Evolutionary conservation across 2,888 invertebrate genomes (phyloP).

Genomic region (Tiphia femorata): DNA sequence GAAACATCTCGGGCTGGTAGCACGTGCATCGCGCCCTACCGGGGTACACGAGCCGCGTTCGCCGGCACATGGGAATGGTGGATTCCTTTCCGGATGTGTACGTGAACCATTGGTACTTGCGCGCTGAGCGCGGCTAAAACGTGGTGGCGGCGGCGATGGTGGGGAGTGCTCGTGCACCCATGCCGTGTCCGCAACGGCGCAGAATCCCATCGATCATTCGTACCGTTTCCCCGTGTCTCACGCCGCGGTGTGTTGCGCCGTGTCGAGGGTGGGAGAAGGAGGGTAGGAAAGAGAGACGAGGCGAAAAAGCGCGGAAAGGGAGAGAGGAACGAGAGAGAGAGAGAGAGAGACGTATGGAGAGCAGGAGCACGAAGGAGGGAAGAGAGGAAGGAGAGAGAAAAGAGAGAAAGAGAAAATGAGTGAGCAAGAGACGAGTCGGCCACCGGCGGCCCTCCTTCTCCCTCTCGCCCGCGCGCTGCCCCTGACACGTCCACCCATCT

Average conservation of each 20-base stretch:
- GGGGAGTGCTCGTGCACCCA: conserved; percentile 64
- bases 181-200: conserved; percentile 66
- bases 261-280: conserved; percentile 30
- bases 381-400: neutral
- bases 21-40: conserved; percentile 44
- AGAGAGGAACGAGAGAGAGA: neutral
- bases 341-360: conserved; percentile 5
- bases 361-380: neutral
- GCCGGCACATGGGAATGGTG: no score
- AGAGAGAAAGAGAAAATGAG: conserved; percentile 2
- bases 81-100: no score
- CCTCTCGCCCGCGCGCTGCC: conserved; percentile 41
- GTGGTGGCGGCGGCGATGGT: conserved; percentile 37
- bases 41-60: conserved; percentile 35
- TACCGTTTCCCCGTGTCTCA: conserved; percentile 64
- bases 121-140: conserved; percentile 19
- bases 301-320: neutral
- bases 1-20: conserved; percentile 37
- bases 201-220: conserved; percentile 69
- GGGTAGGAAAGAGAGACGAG: neutral
- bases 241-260: conserved; percentile 62
- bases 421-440: conserved; percentile 38
- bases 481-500: conserved; percentile 49
- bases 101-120: conserved; percentile 20
- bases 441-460: conserved; percentile 36